A percentile compares a stretch with the other conserved stretches of the same genome.
phyloP scores from a whole-genome alignment of 2,797 vertebrate species.

The Pempheris klunzingeri region DNA sequence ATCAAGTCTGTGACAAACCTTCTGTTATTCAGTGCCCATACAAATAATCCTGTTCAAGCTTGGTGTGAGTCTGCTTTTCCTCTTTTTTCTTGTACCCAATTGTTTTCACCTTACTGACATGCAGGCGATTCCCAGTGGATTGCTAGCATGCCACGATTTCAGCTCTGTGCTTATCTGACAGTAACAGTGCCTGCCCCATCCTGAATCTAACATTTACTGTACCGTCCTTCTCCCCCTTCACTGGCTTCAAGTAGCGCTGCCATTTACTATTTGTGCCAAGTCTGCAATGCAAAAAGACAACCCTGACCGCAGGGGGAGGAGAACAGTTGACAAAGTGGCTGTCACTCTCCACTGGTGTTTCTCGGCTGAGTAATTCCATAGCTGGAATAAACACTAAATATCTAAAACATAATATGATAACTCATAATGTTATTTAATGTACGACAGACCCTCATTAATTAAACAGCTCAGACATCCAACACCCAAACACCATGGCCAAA shows the following conservation, averaged over 20 bases:
- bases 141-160: constrained; percentile 58
- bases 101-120: constrained; percentile 68
- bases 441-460: constrained; percentile 57
- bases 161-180: constrained; percentile 78
- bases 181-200: constrained; percentile 72
- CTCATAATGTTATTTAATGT: constrained; percentile 44
- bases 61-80: constrained; percentile 18
- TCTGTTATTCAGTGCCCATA: constrained; percentile 25
- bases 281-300: constrained; percentile 70
- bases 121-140: constrained; percentile 72
- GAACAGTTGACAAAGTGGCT: constrained; percentile 69
- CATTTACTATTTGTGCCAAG: constrained; percentile 76
- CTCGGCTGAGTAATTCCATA: constrained; percentile 58
- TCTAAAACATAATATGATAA: constrained; percentile 49
- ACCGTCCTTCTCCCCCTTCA: constrained; percentile 65
- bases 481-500: constrained; percentile 33
- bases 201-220: constrained; percentile 80
- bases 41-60: constrained; percentile 14
- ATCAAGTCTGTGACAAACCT: constrained; percentile 18
- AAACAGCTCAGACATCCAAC: constrained; percentile 32
- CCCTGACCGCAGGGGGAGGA: constrained; percentile 58
- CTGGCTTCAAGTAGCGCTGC: constrained; percentile 73
- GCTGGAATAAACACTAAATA: constrained; percentile 56
- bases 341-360: constrained; percentile 67
- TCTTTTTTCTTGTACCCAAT: constrained; percentile 24